A percentile compares a stretch with the other conserved stretches of the same genome.
Evolutionary conservation across 2,888 invertebrate species (phyloP).

Genomic region (Pyralis farinalis): DNA sequence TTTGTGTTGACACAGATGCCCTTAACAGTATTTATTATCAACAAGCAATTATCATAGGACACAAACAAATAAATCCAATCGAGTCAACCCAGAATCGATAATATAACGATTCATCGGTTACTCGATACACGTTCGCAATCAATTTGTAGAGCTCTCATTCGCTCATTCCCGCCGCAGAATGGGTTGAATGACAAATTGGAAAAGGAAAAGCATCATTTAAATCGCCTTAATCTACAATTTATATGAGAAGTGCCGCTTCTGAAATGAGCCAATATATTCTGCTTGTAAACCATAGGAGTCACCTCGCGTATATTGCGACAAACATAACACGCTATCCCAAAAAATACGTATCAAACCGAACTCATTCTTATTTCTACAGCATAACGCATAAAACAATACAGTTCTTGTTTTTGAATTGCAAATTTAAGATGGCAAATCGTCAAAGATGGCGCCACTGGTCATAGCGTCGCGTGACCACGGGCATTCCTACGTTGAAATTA

Average conservation of each 20-base stretch:
- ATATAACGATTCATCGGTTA: constrained; percentile 36
- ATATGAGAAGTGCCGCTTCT: constrained; percentile 53
- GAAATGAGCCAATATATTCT: constrained; percentile 60
- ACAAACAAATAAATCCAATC: constrained; percentile 15
- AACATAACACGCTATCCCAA: constrained; percentile 18
- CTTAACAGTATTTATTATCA: constrained; percentile 4
- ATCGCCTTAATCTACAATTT: constrained; percentile 59
- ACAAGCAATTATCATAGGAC: constrained; percentile 11
- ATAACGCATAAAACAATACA: neutral
- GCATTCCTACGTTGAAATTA: constrained; percentile 40
- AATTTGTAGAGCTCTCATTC: constrained; percentile 56
- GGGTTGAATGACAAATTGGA: constrained; percentile 64
- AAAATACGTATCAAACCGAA: neutral
- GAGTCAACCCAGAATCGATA: constrained; percentile 25
- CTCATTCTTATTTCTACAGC: constrained; percentile 2
- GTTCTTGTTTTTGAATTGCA: constrained; percentile 8
- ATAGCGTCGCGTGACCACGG: constrained; percentile 42
- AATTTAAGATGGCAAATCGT: constrained; percentile 30
- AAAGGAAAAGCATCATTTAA: constrained; percentile 67
- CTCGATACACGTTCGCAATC: constrained; percentile 48
- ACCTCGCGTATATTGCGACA: constrained; percentile 45
- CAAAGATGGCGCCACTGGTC: constrained; percentile 58
- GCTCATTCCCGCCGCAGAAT: constrained; percentile 30
- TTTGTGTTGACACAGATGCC: neutral
- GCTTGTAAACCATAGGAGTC: constrained; percentile 46